Percentiles rank a stretch among this genome's conserved stretches.
These are phyloP conservation scores for Sinhomidia bicolor DNA, from an alignment of 2,888 invertebrate genomes.

Conservation along the genomic window DNA sequence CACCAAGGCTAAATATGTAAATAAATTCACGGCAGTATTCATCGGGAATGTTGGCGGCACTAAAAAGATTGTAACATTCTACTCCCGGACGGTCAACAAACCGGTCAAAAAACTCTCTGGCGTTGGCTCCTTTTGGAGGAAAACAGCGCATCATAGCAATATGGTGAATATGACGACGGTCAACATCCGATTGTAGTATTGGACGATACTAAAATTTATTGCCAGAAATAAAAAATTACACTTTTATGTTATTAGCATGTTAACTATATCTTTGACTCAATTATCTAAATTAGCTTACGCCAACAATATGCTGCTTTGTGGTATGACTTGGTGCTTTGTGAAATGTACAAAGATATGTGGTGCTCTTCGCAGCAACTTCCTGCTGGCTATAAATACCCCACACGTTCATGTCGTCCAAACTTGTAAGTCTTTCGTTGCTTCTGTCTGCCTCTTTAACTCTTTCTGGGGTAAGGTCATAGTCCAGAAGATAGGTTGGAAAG, in stretches of 20 bases:
- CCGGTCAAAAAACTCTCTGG: not conserved
- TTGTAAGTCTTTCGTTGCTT: not conserved
- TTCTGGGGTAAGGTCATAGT: slow-evolving; percentile 41
- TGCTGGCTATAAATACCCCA: not conserved
- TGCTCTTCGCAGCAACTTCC: not conserved
- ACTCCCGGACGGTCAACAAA: not conserved
- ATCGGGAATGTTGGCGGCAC: not conserved
- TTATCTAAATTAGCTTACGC: slow-evolving; percentile 46
- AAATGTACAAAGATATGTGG: slow-evolving; percentile 42
- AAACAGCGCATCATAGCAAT: not conserved
- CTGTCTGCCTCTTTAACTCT: not conserved
- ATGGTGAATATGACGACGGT: slow-evolving; percentile 18
- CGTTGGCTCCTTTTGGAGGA: not conserved
- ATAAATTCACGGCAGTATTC: no score
- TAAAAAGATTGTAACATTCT: slow-evolving; percentile 20
- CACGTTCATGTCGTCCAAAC: slow-evolving; percentile 15
- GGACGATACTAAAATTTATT: not conserved
- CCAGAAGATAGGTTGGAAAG: slow-evolving; percentile 21
- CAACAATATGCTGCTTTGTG: slow-evolving; percentile 50
- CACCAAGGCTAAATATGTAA: no score
- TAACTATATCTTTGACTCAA: not conserved
- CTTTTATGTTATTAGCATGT: not conserved
- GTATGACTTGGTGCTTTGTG: slow-evolving; percentile 11
- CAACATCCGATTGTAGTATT: not conserved
- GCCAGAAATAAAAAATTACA: not conserved